A percentile compares a stretch with the other conserved stretches of the same genome.
Conservation (phyloP, 1,140 invertebrate species). For the Ceratosolen fusciceps region DNA sequence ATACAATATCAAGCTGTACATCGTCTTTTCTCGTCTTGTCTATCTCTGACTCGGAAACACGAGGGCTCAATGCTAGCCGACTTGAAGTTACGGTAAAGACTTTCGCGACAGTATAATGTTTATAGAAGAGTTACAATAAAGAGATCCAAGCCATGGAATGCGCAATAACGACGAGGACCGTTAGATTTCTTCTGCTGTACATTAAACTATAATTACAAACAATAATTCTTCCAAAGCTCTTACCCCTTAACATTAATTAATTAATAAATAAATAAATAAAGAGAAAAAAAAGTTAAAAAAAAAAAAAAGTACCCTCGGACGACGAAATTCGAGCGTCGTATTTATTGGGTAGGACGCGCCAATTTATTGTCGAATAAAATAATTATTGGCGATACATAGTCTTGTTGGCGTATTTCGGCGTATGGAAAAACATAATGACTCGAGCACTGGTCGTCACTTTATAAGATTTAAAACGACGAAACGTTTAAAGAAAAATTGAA, state of each 20-base stretch:
- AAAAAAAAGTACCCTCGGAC: slow-evolving; percentile 38
- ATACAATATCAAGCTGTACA: neutral
- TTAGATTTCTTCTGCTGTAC: slow-evolving; percentile 40
- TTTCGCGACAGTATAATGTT: neutral
- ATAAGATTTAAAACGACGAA: slow-evolving; percentile 27
- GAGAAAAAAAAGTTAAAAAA: slow-evolving; percentile 23
- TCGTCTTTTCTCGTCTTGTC: slow-evolving; percentile 42
- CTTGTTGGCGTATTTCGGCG: too few relatives aligned
- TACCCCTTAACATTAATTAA: slow-evolving; percentile 34
- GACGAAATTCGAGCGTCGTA: slow-evolving; percentile 49
- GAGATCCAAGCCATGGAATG: neutral
- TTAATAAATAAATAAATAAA: too few relatives aligned
- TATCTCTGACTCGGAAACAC: too few relatives aligned
- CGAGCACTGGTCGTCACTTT: slow-evolving; percentile 32
- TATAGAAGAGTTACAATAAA: slow-evolving; percentile 5
- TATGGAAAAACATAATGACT: slow-evolving; percentile 43
- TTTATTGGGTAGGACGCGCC: slow-evolving; percentile 47
- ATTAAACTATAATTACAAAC: slow-evolving; percentile 45
- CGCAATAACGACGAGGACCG: neutral
- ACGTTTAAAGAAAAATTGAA: slow-evolving; percentile 7
- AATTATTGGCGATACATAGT: slow-evolving; percentile 41
- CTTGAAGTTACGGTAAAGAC: slow-evolving; percentile 17
- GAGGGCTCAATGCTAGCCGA: slow-evolving; percentile 11
- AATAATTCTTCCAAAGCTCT: slow-evolving; percentile 40
- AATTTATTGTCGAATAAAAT: slow-evolving; percentile 44